A percentile compares a stretch with the other conserved stretches of the same genome.
Evolutionary conservation across 2,797 vertebrate genomes (phyloP).

Genomic region (Protonibea diacanthus): DNA sequence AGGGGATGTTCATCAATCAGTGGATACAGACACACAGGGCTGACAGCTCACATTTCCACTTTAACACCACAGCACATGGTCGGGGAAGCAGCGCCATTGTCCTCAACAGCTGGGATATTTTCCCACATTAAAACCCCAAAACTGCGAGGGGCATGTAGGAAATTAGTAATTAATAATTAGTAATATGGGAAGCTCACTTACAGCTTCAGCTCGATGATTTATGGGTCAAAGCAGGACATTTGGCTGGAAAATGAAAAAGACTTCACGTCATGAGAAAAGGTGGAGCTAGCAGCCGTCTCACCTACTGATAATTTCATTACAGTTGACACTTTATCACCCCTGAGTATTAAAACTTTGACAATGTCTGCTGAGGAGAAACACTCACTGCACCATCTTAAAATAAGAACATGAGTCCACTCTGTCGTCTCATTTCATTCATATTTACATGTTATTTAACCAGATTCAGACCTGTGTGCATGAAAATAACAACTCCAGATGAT

Average conservation of each 20-base stretch:
- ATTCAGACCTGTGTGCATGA: not conserved
- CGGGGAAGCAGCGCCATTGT: constrained; percentile 21
- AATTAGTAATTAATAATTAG: not conserved
- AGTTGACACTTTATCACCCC: not conserved
- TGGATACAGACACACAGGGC: constrained; percentile 34
- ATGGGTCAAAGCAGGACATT: not conserved
- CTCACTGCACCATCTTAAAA: not conserved
- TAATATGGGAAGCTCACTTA: not conserved
- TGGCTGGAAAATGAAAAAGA: not conserved
- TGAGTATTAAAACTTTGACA: not conserved
- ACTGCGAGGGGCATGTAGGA: not conserved
- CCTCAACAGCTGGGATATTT: constrained; percentile 33
- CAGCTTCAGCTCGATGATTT: too few species aligned
- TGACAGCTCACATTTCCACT: constrained; percentile 59
- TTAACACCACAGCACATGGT: constrained; percentile 31
- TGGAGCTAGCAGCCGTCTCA: constrained; percentile 1
- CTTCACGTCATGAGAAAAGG: not conserved
- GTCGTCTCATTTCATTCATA: not conserved
- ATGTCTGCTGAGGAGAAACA: not conserved
- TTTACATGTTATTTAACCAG: not conserved
- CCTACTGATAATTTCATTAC: not conserved
- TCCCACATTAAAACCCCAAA: constrained; percentile 20
- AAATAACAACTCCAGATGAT: not conserved
- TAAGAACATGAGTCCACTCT: not conserved
- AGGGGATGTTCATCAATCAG: constrained; percentile 60